Evolutionary conservation across 1,140 invertebrate species (phyloP), one percentile per base, ranked within the genome.

Genomic region (Musca vetustissima): DNA sequence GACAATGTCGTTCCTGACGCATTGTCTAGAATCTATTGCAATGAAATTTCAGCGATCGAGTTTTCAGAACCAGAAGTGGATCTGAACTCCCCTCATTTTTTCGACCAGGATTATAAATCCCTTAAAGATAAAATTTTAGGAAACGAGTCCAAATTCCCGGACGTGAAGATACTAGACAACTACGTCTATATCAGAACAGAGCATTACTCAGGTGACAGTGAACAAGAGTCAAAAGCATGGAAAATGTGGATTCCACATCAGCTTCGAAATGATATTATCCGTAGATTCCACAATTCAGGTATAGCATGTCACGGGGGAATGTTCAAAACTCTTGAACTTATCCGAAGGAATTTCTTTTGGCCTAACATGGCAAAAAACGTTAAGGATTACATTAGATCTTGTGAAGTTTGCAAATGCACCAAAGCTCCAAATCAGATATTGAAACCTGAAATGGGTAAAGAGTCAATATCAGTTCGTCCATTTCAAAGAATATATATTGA

Each of bases 201-300:
- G n/a, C n/a, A 66, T 25, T 22, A 21, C 4, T n/a, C 48, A 4
- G 65, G 69, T 0, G 50, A 61, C 47, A 32, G 50, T 7, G 25
- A 17, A 2, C 48, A 65, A 64, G 59, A 65, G 15, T 28, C 19
- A 17, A 36, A 11, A 17, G 22, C 65, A 8, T 69, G 70, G 65
- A 67, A 69, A 65, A 47, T 71, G 13, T 73, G 69, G 70, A 53
- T 69, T 7, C 71, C 70, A 0, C 15, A 64, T 13, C 36, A 52
- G 19, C 17, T 69, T 24, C 25, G 64, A 6, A 25, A 25, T 1
- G 28, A 67, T 0, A 28, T n/a, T 43, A 24, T 69, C 3, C 15
- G 17, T 6, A 8, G 11, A 61, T 55, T 25, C 24, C 67, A 59
- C 21, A 55, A 69, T 11, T 14, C n/a, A 7, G 6, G 13, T 28